Conservation (phyloP, 37 sponge, comb jelly and placozoan genomes). For the Axinella damicornis region DNA sequence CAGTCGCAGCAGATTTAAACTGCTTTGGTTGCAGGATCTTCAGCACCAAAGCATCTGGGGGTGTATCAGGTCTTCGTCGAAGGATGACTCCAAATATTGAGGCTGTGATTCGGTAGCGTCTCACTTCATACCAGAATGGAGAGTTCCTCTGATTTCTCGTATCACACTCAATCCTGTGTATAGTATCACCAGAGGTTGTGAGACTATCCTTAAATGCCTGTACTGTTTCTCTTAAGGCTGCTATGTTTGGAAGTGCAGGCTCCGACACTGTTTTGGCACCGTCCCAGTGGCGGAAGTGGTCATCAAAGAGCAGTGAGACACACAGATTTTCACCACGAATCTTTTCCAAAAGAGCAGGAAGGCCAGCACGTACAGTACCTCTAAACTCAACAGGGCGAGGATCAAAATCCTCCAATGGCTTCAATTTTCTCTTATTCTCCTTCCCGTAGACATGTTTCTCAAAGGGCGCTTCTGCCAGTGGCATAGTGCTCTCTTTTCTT, state of each 20-base stretch:
- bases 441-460: conserved; percentile 53
- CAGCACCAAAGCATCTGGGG: conserved; percentile 50
- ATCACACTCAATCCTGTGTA: conserved; percentile 26
- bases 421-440: conserved; percentile 20
- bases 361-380: neutral
- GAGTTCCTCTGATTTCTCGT: conserved; percentile 41
- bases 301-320: conserved; percentile 50
- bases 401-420: conserved; percentile 54
- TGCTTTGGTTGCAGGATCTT: conserved; percentile 41
- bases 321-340: conserved; percentile 38
- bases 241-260: neutral
- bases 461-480: conserved; percentile 41
- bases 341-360: conserved; percentile 40
- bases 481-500: conserved; percentile 44
- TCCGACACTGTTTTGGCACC: no score
- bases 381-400: conserved; percentile 58
- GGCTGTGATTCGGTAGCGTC: conserved; percentile 53
- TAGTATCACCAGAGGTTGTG: conserved; percentile 8
- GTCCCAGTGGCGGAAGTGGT: neutral
- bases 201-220: conserved; percentile 39
- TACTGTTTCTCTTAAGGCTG: conserved; percentile 13
- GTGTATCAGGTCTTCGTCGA: conserved; percentile 1
- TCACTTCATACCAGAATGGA: conserved; percentile 39
- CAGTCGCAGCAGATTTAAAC: no score
- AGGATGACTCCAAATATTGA: conserved; percentile 57